These are phyloP conservation scores for Chymomyza procnemis DNA, from an alignment of 2,888 invertebrate genomes.

Conservation along the genomic window DNA sequence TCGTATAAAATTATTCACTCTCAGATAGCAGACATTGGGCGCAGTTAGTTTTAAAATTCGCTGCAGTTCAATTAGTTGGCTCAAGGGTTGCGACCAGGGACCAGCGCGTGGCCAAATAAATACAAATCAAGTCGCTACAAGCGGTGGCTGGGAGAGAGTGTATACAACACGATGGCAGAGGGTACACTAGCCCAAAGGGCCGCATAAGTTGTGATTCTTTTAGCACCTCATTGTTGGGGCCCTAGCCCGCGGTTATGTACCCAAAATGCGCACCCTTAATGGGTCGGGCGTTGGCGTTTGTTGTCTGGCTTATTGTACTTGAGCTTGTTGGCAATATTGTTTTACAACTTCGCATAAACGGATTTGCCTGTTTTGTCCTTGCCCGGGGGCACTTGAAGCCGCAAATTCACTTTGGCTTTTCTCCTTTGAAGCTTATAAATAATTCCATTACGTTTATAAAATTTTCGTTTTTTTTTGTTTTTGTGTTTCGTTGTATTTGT, in stretches of 20 bases:
- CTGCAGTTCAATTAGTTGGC: too few relatives aligned
- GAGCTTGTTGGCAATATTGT: constrained; percentile 36
- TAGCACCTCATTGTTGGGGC: constrained; percentile 49
- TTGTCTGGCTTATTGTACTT: background rate
- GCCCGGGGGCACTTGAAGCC: background rate
- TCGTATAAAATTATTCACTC: too few relatives aligned
- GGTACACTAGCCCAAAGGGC: background rate
- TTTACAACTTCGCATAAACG: constrained; percentile 46
- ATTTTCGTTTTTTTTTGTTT: background rate
- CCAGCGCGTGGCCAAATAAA: too few relatives aligned
- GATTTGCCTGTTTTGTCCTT: constrained; percentile 35
- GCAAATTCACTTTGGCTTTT: background rate
- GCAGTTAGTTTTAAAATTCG: too few relatives aligned
- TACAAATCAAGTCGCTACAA: background rate
- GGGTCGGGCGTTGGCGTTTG: background rate
- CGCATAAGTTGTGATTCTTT: constrained; percentile 37
- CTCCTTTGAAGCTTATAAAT: background rate
- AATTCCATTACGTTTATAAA: background rate
- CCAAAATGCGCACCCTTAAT: background rate
- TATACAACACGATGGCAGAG: background rate
- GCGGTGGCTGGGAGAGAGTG: too few relatives aligned
- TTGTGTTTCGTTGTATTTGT: background rate
- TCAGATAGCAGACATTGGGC: too few relatives aligned
- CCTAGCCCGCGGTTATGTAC: constrained; percentile 9
- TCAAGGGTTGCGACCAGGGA: too few relatives aligned